A percentile compares a stretch with the other conserved stretches of the same genome.
Conservation (phyloP, 1,140 invertebrate species). For the Leptestheria dahalacensis region DNA sequence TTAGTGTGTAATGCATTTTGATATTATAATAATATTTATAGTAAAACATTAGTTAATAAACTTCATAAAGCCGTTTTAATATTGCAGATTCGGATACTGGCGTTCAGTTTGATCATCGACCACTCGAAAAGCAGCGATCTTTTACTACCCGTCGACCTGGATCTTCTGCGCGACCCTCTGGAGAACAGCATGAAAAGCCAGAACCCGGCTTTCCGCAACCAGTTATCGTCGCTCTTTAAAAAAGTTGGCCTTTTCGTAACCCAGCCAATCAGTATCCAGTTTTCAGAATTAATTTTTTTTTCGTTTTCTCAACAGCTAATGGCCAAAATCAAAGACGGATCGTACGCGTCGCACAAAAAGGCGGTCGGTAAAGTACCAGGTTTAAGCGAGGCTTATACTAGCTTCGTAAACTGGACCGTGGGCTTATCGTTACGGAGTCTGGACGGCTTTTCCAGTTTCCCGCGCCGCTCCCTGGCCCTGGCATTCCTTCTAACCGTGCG, state of each 20-base stretch:
- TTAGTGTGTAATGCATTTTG: too few species aligned
- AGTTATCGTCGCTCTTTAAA: background rate
- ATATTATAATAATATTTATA: background rate
- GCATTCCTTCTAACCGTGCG: constrained; percentile 27
- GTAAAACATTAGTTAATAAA: background rate
- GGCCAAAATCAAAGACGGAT: background rate
- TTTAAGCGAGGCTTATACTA: background rate
- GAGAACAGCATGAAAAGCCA: background rate
- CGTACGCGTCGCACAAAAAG: background rate
- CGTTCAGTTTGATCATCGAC: background rate
- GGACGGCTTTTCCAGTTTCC: constrained; percentile 41
- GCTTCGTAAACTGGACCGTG: background rate
- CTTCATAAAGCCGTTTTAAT: too few species aligned
- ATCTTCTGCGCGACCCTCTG: background rate
- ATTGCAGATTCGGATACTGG: background rate
- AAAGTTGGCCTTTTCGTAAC: background rate
- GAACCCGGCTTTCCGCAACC: background rate
- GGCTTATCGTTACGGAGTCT: background rate
- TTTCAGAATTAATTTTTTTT: too few species aligned
- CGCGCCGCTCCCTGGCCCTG: constrained; percentile 44
- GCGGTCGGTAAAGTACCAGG: background rate
- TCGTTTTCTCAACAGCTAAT: background rate
- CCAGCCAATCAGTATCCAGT: too few species aligned
- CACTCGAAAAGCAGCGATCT: background rate
- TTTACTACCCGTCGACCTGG: background rate